phyloP scores from a whole-genome alignment of 2,888 invertebrate genomes.

The Prosapia bicincta region DNA sequence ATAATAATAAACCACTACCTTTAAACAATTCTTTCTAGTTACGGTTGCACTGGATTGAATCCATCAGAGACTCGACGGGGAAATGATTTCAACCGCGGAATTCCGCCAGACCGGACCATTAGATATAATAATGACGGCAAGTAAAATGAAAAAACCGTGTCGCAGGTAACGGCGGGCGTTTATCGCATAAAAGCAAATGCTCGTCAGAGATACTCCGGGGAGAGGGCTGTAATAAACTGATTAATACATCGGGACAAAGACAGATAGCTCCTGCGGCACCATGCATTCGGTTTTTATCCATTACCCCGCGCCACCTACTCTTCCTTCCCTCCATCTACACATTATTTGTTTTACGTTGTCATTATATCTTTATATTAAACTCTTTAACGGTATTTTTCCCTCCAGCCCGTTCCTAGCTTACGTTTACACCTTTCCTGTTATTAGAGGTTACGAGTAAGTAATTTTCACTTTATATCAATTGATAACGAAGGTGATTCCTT shows the following conservation, averaged over 20 bases:
- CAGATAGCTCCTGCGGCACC: constrained; percentile 21
- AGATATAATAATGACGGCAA: background rate
- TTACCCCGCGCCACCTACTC: background rate
- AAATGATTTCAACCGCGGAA: background rate
- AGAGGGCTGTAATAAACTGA: constrained; percentile 31
- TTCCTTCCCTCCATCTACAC: too few species aligned
- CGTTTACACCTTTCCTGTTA: too few species aligned
- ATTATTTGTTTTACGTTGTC: too few species aligned
- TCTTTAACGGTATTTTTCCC: too few species aligned
- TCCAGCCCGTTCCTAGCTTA: too few species aligned
- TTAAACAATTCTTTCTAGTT: too few species aligned
- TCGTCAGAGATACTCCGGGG: constrained; percentile 34
- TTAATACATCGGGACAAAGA: constrained; percentile 30
- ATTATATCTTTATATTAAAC: too few species aligned
- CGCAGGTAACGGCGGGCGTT: constrained; percentile 21
- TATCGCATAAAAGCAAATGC: constrained; percentile 36
- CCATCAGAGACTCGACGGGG: background rate
- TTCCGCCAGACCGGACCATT: background rate
- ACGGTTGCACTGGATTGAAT: background rate
- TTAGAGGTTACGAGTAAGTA: too few species aligned
- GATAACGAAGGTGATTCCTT: too few species aligned
- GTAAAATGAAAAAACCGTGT: constrained; percentile 24
- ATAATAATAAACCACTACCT: too few species aligned
- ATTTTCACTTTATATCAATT: too few species aligned
- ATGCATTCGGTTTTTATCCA: background rate